phyloP scores from a whole-genome alignment of 2,888 invertebrate species.

The Caenorhabditis sp. region DNA sequence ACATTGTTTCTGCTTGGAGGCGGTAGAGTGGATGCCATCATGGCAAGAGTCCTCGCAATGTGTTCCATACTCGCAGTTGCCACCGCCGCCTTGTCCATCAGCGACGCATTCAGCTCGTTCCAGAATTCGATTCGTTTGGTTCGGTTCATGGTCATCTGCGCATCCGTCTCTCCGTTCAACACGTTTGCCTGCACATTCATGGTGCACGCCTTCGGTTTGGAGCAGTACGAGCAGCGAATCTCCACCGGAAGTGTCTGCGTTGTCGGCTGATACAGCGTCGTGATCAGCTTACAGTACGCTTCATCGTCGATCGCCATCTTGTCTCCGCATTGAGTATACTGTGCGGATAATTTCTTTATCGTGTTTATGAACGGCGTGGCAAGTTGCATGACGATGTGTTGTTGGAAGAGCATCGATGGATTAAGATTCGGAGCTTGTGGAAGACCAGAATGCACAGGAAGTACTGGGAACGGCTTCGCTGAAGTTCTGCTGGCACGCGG shows the following conservation, averaged over 20 bases:
- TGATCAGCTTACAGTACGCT: conserved; percentile 63
- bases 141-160: conserved; percentile 78
- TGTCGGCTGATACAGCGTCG: conserved; percentile 59
- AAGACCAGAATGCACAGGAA: conserved; percentile 72
- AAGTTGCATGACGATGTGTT: conserved; percentile 59
- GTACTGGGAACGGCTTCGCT: conserved; percentile 69
- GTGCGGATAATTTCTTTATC: conserved; percentile 41
- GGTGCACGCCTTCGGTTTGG: conserved; percentile 47
- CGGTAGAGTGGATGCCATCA: conserved; percentile 23
- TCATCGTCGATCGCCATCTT: conserved; percentile 60
- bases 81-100: conserved; percentile 68
- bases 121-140: conserved; percentile 69
- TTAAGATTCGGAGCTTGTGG: conserved; percentile 67
- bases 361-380: conserved; percentile 63
- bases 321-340: conserved; percentile 58
- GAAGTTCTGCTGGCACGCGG: conserved; percentile 29
- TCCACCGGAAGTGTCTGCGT: conserved; percentile 66
- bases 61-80: conserved; percentile 71
- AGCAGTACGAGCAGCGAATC: conserved; percentile 65
- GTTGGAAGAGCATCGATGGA: conserved; percentile 54
- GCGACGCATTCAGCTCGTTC: conserved; percentile 50
- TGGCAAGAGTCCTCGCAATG: conserved; percentile 57
- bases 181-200: conserved; percentile 67
- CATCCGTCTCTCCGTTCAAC: conserved; percentile 72
- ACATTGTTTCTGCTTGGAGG: conserved; percentile 33